These are phyloP conservation scores for Proteles cristata DNA, from an alignment of 2,113 vertebrate genomes.

Conservation along the genomic window DNA sequence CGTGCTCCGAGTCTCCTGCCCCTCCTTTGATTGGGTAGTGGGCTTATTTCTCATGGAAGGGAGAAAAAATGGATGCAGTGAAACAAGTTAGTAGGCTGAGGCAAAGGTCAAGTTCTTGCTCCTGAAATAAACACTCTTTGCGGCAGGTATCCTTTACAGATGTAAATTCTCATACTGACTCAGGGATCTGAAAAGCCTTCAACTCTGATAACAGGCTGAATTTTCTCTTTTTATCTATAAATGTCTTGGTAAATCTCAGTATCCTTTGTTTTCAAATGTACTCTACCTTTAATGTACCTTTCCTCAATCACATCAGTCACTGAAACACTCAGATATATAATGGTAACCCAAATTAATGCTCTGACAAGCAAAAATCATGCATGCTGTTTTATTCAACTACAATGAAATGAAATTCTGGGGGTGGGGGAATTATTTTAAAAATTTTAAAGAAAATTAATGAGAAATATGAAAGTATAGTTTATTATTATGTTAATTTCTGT, in stretches of 20 bases:
- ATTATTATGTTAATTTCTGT: not conserved
- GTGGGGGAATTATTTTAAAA: not conserved
- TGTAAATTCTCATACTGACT: not conserved
- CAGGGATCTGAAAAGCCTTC: not conserved
- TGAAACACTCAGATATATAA: not conserved
- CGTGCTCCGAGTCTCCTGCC: too few species aligned
- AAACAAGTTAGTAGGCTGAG: not conserved
- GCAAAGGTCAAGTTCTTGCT: not conserved
- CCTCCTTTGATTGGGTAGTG: too few species aligned
- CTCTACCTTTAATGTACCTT: not conserved
- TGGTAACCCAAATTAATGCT: not conserved
- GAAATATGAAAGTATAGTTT: not conserved
- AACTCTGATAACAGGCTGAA: not conserved
- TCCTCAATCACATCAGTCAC: not conserved
- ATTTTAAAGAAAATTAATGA: not conserved
- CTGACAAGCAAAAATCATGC: not conserved
- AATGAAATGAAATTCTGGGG: not conserved
- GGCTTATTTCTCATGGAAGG: not conserved
- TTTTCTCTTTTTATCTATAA: not conserved
- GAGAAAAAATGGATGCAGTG: not conserved
- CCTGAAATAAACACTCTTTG: not conserved
- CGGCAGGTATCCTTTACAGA: not conserved
- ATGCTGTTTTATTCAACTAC: not conserved
- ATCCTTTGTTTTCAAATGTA: not conserved
- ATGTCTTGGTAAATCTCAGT: not conserved